Base-by-base conservation (phyloP, 2,888 invertebrate species). In the Aphrophora alni region DNA sequence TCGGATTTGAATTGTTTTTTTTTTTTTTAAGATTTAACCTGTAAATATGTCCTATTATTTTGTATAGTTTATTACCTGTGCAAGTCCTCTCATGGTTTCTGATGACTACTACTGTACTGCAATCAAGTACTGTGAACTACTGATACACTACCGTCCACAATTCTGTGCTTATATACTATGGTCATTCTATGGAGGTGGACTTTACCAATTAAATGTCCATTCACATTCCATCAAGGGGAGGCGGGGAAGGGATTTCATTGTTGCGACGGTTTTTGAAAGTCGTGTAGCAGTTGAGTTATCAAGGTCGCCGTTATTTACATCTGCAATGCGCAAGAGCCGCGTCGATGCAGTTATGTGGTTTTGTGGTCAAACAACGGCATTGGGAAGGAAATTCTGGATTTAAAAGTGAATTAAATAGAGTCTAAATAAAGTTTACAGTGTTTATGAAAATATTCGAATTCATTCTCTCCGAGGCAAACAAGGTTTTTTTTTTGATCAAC, bases 121-220 rank as follows among this genome's bases (percentile, higher is more conserved):
- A 21, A 44, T 44, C 7, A 14, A 59, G 21, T 59, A 21, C 59
- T 21, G 59, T n/a, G 59, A 59, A 59, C 59, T 59, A 59, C 59
- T 59, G 59, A 59, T 59, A 59, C 59, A n/a, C 59, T 59, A 14
- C 4, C n/a, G 59, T 12, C 59, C 21, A 21, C 21, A 59, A 59
- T 59, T 3, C 21, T 8, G 12, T 14, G 59, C 59, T 59, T 59
- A 59, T 59, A 59, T 59, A 59, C 21, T 59, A 21, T 59, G 59
- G 59, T 59, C 59, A 59, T 59, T 59, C 59, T 14, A 4, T 21
- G 21, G 59, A 5, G 14, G 4, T 59, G 59, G 59, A 14, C 59
- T 59, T n/a, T 59, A 59, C 21, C 59, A 59, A 59, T 59, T 59
- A 59, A 59, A 59, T 59, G 59, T 59, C 59, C 59, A 59, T 59